phyloP scores from a whole-genome alignment of 2,113 vertebrate species.

The Antigone vipio region DNA sequence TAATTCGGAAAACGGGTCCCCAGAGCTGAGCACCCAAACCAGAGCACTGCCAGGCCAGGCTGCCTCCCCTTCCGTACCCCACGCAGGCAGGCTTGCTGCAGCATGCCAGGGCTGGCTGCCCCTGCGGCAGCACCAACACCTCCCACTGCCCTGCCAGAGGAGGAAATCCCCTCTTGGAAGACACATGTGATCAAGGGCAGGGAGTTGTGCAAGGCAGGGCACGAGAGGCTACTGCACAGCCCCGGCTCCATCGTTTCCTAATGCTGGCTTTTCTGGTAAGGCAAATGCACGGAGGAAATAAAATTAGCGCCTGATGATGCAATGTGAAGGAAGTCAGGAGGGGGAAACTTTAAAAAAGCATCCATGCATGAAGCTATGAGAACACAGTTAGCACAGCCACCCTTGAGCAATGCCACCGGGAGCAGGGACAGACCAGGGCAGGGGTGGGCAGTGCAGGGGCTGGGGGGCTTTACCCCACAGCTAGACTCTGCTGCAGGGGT shows the following conservation, averaged over 20 bases:
- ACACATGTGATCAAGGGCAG: background rate
- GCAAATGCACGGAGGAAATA: background rate
- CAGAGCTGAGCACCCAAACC: background rate
- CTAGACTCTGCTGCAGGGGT: background rate
- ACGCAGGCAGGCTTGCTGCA: rapidly evolving
- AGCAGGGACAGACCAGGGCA: background rate
- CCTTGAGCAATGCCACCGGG: rapidly evolving
- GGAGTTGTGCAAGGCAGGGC: background rate
- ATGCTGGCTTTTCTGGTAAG: background rate
- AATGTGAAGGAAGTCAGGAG: background rate
- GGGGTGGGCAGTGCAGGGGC: background rate
- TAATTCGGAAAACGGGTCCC: rapidly evolving
- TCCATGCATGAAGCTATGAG: background rate
- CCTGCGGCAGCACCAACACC: rapidly evolving
- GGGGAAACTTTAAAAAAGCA: background rate
- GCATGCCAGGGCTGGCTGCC: background rate
- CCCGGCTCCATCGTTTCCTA: rapidly evolving
- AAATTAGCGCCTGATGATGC: background rate
- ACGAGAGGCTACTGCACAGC: background rate
- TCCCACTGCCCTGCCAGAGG: background rate
- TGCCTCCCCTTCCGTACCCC: background rate
- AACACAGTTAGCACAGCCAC: background rate
- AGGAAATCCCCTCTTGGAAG: background rate
- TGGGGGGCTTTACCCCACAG: background rate
- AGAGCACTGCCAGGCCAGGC: background rate